phyloP scores from a whole-genome alignment of 2,113 vertebrate genomes.

The Cairina moschata region DNA sequence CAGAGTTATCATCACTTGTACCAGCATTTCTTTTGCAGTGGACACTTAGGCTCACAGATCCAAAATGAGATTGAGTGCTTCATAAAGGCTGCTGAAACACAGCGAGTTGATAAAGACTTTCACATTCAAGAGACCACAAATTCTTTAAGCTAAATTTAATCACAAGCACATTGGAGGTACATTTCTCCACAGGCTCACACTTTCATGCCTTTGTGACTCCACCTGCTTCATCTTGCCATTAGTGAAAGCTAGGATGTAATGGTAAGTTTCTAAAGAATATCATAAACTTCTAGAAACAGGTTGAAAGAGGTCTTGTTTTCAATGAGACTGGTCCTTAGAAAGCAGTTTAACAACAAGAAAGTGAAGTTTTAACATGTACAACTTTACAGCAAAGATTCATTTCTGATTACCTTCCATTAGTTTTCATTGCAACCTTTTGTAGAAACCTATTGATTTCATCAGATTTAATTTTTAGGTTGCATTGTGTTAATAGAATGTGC shows the following conservation, averaged over 20 bases:
- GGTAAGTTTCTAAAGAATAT: neutral
- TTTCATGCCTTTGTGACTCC: neutral
- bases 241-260: neutral
- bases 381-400: neutral
- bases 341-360: neutral
- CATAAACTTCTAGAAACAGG: neutral
- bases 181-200: neutral
- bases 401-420: neutral
- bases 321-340: neutral
- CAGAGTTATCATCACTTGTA: neutral
- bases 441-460: neutral
- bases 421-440: neutral
- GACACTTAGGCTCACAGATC: neutral
- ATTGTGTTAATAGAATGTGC: neutral
- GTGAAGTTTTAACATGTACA: neutral
- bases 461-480: neutral
- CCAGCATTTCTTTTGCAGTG: neutral
- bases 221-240: neutral
- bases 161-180: fast-evolving
- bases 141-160: neutral
- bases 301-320: neutral
- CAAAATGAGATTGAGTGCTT: neutral
- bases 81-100: neutral
- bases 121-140: neutral
- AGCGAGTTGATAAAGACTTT: neutral